Evolutionary conservation across 2,113 vertebrate species (phyloP).

Genomic region (Platichthys stellatus): DNA sequence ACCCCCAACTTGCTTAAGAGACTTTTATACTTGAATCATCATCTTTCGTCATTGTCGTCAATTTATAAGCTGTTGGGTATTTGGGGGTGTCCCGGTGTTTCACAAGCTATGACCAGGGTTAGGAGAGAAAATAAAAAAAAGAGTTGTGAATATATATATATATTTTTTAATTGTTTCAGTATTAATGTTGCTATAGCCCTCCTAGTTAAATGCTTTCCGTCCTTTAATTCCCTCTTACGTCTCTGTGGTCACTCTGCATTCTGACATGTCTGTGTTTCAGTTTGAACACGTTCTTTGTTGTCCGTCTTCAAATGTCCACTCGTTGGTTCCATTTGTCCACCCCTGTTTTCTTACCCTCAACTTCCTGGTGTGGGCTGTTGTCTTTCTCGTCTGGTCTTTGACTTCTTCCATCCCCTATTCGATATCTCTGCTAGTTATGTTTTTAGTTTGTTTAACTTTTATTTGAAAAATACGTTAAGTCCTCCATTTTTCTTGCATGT

Average conservation of each 20-base stretch:
- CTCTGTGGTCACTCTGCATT: constrained; percentile 22
- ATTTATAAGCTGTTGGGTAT: constrained; percentile 25
- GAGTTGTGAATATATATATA: constrained; percentile 29
- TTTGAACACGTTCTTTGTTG: constrained; percentile 21
- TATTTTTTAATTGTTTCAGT: constrained; percentile 68
- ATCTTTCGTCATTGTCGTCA: constrained; percentile 31
- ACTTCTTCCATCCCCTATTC: background rate
- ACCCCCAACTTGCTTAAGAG: constrained; percentile 28
- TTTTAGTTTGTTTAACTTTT: constrained; percentile 29
- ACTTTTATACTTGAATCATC: constrained; percentile 67
- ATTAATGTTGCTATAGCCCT: constrained; percentile 59
- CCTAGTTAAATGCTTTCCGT: constrained; percentile 1
- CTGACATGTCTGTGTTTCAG: constrained; percentile 35
- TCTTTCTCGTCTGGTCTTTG: constrained; percentile 10
- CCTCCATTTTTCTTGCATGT: constrained; percentile 48
- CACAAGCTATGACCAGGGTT: constrained; percentile 87
- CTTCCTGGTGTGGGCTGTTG: constrained; percentile 18
- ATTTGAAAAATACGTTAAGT: constrained; percentile 41
- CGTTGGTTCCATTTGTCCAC: constrained; percentile 20
- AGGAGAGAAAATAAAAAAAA: constrained; percentile 71
- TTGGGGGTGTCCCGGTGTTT: constrained; percentile 38
- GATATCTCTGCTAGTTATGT: background rate
- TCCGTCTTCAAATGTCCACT: constrained; percentile 22
- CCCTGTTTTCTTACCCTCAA: background rate
- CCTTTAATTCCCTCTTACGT: background rate